Base-by-base conservation (phyloP, 2,113 vertebrate genomes). In the Thomomys bottae region DNA sequence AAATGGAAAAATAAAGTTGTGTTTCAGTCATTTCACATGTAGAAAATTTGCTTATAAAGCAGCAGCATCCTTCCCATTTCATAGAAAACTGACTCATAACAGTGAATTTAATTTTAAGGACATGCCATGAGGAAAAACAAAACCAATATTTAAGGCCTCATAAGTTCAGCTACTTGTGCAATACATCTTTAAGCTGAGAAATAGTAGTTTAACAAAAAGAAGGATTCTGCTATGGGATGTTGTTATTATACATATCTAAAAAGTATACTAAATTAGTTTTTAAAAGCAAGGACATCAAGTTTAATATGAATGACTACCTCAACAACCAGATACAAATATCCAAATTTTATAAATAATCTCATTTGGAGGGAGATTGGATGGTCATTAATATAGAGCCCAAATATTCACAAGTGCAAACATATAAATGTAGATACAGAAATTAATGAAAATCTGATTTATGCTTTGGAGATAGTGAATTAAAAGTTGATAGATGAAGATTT, bases 381-480 rank as follows among this genome's bases (percentile, higher is more conserved):
- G 34, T 88, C 45, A 91, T 83, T 15, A 67, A 68, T 20, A 90
- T 26, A 32, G 3, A 1, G 73, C 20, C 28, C 6, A 88, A 87
- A 36, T 49, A 6, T 57, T 94, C 91, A 80, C 40, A 91, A 94
- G 82, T 71, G 18, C 82, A 87, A 89, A 57, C 4, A 59, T 36
- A 42, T 61, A 88, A 20, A 34, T 71, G 64, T 15, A 36, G 23
- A 59, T 64, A 92, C 2, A 86, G 64, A 93, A 68, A 68, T 77
- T 88, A 93, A 93, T 95, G 63, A 93, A 93, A 93, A 76, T 49
- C 3, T 95, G 92, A 86, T 92, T 95, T 95, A 86, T 90, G 76
- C 77, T 86, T 89, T 95, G 11, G 21, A 91, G 7, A 71, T 10
- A 26, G 15, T 77, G n/a, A 76, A 90, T 87, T 92, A 93, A 95